Base-by-base conservation (phyloP, 2,888 invertebrate species). In the Bellardia pandia region DNA sequence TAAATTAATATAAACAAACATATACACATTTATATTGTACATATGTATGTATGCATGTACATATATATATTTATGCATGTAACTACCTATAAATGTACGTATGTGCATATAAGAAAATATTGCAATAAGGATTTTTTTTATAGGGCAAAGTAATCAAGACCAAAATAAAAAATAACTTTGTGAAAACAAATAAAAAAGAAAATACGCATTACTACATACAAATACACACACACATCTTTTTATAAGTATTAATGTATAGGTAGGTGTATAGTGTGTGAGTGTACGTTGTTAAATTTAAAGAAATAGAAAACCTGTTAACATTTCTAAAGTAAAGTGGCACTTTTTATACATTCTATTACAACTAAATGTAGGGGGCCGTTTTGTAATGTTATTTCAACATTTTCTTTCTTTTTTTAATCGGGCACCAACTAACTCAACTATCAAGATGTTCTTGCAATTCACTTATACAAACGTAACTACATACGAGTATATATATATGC, bases 301-400 rank as follows among this genome's bases (percentile, higher is more conserved):
- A 81, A 78, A 85, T 77, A 77, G 68, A 53, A 87, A 81, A 77
- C 72, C 79, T 78, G 80, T 84, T 77, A 81, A 74, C 74, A 62
- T 77, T 86, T 77, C 68, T 78, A 75, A 85, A 69, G 62, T 76
- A 69, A 77, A 81, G 56, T 77, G 66, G 45, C 60, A 64, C 45
- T 30, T 58, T 60, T 53, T 48, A 30, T 58, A 58, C 48, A 37
- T 82, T 82, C 37, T 30, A 45, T 45, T 48, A 51, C 37, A 60
- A 51, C 58, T 16, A 1, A 48, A 74, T 58, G 53, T 16, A 51
- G 30, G 53, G 30, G 48, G 37, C 40, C 37, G 23, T 58, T 51
- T 23, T 33, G 83, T 76, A 56, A 71, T 33, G n/a, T 53, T 53
- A 8, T 48, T 66, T 64, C 9, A 30, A 37, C 37, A 23, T 23